Base-by-base conservation (phyloP, 2,888 invertebrate genomes). In the Frankliniella fusca region DNA sequence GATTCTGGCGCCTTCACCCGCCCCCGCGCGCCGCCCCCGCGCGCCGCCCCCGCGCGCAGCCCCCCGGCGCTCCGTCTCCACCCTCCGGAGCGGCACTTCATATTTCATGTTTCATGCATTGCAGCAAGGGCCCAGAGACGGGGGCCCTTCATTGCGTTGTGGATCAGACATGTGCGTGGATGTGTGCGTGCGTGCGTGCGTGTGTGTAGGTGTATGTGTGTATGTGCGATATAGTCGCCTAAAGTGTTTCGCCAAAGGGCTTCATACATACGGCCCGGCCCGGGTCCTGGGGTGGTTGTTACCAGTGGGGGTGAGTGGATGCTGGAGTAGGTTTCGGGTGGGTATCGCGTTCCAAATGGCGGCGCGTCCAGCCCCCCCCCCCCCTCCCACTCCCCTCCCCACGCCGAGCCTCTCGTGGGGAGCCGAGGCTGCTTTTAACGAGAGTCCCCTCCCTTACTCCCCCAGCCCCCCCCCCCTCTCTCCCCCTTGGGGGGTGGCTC, bases 291-390 rank as follows among this genome's bases (percentile, higher is more conserved):
- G n/a, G n/a, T 54, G 15, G 20, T 54, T 54, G 54, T 20, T 54
- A 7, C 54, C 54, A 5, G 54, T 54, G 20, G 15, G 54, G 54
- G 54, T 11, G 54, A 20, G 54, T 54, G 18, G 54, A 38, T 38
- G 54, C 54, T 15, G 54, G 54, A 20, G 20, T 54, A 12, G 20
- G 15, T 5, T 54, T 20, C 54, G 5, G 5, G 54, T 54, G 54
- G 54, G 70, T 76, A 76, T 76, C 70, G 70, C 70, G 70, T 76
- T 76, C 70, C 70, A 76, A 76, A 76, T 76, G 70, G 70, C 70
- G 70, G 70, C 70, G 70, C 27, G 70, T 38, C 38, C 70, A n/a
- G 12, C 27, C 70, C 70, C 38, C 38, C 3, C 38, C 5, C 38
- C 38, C 38, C 5, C 23, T 23, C 8, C 38, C 70, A n/a, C 3